Base-by-base conservation (phyloP, 2,888 invertebrate genomes). In the Deilephila elpenor region DNA sequence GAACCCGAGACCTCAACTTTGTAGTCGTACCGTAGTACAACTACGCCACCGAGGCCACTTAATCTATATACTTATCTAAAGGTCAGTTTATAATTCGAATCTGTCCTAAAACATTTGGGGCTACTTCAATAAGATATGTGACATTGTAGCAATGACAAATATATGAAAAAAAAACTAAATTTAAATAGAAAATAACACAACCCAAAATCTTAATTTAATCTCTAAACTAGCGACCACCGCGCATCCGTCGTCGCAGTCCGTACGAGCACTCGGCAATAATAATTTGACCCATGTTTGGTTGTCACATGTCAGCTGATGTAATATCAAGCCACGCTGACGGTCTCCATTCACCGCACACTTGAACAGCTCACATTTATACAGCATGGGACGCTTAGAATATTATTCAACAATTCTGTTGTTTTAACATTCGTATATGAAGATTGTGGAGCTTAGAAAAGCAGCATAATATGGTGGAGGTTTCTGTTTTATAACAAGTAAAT, bases 251-350 rank as follows among this genome's bases (percentile, higher is more conserved):
- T 44, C 77, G 17, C 75, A 73, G 70, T 81, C 56, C 74, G 79
- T 78, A 84, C 85, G 72, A 6, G 20, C 80, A 82, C 78, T 19
- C 70, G 75, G 79, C 83, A 83, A 84, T 85, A 85, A 82, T 84
- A 86, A 84, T 85, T 81, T 81, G 82, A 86, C 86, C 87, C 85
- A 84, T 84, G 85, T 87, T 81, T 79, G 76, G 80, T 79, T 81
- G 83, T 80, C 82, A 81, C 81, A 81, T 82, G 84, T 85, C 85
- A 84, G 80, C 80, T 75, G 78, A 82, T 67, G 83, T 82, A 83
- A 83, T 86, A 86, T 85, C 80, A 81, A 74, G 72, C 53, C 75
- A 79, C 75, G 25, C 25, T 25, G 51, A 25, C 51, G 44, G 67
- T 51, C 14, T 25, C 51, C 51, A 53, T 53, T 53, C 53, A 67